phyloP scores from a whole-genome alignment of 2,888 invertebrate genomes.

The Andrena minutula region DNA sequence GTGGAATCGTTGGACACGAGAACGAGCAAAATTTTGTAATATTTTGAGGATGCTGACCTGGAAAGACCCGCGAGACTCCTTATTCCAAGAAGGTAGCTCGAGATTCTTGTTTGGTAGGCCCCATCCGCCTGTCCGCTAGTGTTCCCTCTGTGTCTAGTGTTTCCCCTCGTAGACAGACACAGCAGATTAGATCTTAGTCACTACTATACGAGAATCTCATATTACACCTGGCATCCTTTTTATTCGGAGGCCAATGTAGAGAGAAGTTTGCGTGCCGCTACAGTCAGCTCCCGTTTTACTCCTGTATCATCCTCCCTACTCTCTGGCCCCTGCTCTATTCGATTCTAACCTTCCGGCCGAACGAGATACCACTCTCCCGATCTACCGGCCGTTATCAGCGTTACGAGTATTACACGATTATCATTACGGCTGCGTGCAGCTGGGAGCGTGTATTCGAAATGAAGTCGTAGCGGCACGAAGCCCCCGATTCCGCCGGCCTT shows the following conservation, averaged over 20 bases:
- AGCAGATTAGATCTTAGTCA: constrained; percentile 82
- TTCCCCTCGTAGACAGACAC: constrained; percentile 80
- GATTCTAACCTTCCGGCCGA: constrained; percentile 14
- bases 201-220: constrained; percentile 83
- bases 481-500: constrained; percentile 60
- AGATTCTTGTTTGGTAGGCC: constrained; percentile 72
- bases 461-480: constrained; percentile 71
- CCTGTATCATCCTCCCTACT: constrained; percentile 53
- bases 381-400: constrained; percentile 54
- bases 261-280: constrained; percentile 74
- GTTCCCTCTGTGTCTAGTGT: constrained; percentile 80
- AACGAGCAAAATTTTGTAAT: constrained; percentile 62
- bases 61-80: constrained; percentile 65
- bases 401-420: constrained; percentile 77
- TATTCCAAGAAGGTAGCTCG: constrained; percentile 74
- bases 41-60: constrained; percentile 67
- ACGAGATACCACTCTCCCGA: constrained; percentile 9
- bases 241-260: constrained; percentile 70
- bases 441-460: constrained; percentile 63
- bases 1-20: neutral
- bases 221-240: constrained; percentile 79
- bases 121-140: constrained; percentile 65
- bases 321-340: constrained; percentile 8
- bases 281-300: constrained; percentile 80
- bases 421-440: constrained; percentile 72